Base-by-base conservation (phyloP, 92 coral and sea anemone genomes). In the Epizoanthus fatuus region DNA sequence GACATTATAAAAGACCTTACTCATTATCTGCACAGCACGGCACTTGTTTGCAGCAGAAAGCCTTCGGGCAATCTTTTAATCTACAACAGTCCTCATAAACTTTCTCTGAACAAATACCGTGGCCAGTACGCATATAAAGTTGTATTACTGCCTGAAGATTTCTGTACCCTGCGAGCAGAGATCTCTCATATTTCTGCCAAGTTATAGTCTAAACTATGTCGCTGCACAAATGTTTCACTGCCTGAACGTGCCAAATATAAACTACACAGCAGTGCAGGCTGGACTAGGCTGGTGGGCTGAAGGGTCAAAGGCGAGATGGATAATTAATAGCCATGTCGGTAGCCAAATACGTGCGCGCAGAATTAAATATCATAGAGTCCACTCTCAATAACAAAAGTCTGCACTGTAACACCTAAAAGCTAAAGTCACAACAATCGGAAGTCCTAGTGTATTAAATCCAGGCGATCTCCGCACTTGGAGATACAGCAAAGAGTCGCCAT, bases 11-110 rank as follows among this genome's bases (percentile, higher is more conserved):
- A 75, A 75, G 56, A 58, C 67, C 53, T 60, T 60, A 59, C 82
- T 19, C 59, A 77, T 77, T 60, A 77, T 2, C 70, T 44, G 14
- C 13, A 3, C 82, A 62, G 82, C 82, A 77, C 20, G 82, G 47
- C 20, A 19, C 51, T 49, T 49, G 53, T 49, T 49, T 49, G 53
- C 39, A 42, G 42, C 29, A 11, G 59, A 60, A 22, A 3, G 19
- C 54, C 64, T 60, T 44, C 35, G 59, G 57, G 39, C 32, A 9
- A 59, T 42, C 15, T 25, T 17, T 2, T 58, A 20, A 59, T 59
- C 15, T 7, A 4, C 20, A 62, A 62, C 57, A 60, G 29, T 10
- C 12, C 2, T 49, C 53, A 39, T 3, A 40, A 3, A 35, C 17
- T 16, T 40, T 76, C 38, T 59, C 15, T 40, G 47, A 51, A 3